phyloP scores from a whole-genome alignment of 2,113 vertebrate genomes.

The Spea bombifrons region DNA sequence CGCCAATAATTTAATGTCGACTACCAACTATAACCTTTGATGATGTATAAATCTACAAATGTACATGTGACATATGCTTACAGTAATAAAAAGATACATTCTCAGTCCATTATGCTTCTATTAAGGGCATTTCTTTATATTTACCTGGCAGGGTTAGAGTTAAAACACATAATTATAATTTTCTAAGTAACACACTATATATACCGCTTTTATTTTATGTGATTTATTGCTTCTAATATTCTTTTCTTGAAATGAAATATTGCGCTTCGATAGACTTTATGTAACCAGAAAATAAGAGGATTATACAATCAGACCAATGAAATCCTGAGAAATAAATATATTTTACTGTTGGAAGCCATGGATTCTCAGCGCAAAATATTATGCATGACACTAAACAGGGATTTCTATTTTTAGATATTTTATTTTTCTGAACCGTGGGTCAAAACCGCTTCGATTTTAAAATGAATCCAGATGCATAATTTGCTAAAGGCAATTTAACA shows the following conservation, averaged over 20 bases:
- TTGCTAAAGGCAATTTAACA: constrained; percentile 54
- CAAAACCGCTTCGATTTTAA: constrained; percentile 42
- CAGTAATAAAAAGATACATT: too few species aligned
- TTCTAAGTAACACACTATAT: too few species aligned
- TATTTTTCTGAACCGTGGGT: constrained; percentile 44
- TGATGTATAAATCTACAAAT: too few species aligned
- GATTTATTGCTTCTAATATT: too few species aligned
- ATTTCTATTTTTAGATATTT: constrained; percentile 62
- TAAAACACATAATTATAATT: too few species aligned
- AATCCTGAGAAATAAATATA: neutral
- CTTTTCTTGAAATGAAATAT: neutral
- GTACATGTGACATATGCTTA: too few species aligned
- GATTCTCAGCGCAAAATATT: neutral
- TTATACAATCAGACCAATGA: neutral
- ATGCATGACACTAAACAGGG: constrained; percentile 59
- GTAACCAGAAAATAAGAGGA: neutral
- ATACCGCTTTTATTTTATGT: too few species aligned
- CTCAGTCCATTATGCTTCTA: too few species aligned
- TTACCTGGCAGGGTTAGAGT: too few species aligned
- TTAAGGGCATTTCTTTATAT: too few species aligned
- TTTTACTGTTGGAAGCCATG: neutral
- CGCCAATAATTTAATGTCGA: too few species aligned
- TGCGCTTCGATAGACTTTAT: neutral
- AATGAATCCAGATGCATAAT: constrained; percentile 52
- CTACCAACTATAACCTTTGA: too few species aligned